These are phyloP conservation scores for Dendrolimus kikuchii DNA, from an alignment of 1,140 invertebrate genomes.

Conservation along the genomic window DNA sequence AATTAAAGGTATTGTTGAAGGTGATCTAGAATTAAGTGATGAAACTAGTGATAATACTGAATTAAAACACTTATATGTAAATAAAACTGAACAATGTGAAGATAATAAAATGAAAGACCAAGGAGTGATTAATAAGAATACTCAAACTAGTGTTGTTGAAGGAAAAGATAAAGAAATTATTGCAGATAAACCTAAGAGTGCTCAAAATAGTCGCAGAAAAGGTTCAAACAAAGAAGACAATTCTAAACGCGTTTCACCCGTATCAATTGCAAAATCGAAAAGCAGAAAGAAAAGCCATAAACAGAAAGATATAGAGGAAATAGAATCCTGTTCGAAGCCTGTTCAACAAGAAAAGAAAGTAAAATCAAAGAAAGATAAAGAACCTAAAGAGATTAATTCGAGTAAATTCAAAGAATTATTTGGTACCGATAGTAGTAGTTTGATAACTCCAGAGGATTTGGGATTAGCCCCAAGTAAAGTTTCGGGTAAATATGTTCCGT, in stretches of 20 bases:
- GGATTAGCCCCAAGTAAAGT: constrained; percentile 21
- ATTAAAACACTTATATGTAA: constrained; percentile 5
- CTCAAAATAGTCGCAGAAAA: constrained; percentile 5
- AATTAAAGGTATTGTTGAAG: constrained; percentile 30
- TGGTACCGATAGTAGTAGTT: constrained; percentile 48
- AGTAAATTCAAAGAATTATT: constrained; percentile 53
- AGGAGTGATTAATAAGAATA: constrained; percentile 1
- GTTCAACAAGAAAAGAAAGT: constrained; percentile 6
- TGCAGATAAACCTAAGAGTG: constrained; percentile 5
- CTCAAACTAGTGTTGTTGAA: constrained; percentile 3
- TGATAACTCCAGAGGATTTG: constrained; percentile 59
- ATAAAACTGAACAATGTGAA: constrained; percentile 5
- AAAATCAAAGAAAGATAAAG: constrained; percentile 19
- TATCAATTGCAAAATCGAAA: constrained; percentile 17
- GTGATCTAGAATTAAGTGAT: constrained; percentile 57
- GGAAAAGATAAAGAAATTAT: neutral
- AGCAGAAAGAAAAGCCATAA: constrained; percentile 19
- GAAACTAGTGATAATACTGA: constrained; percentile 44
- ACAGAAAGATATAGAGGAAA: constrained; percentile 13
- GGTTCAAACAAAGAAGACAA: neutral
- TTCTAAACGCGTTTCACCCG: neutral
- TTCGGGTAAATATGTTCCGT: constrained; percentile 26
- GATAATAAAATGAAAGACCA: constrained; percentile 5
- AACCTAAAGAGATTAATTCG: constrained; percentile 20
- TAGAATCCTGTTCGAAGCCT: neutral